Conservation (phyloP, 1,140 invertebrate genomes). For the Branchinecta lynchi region DNA sequence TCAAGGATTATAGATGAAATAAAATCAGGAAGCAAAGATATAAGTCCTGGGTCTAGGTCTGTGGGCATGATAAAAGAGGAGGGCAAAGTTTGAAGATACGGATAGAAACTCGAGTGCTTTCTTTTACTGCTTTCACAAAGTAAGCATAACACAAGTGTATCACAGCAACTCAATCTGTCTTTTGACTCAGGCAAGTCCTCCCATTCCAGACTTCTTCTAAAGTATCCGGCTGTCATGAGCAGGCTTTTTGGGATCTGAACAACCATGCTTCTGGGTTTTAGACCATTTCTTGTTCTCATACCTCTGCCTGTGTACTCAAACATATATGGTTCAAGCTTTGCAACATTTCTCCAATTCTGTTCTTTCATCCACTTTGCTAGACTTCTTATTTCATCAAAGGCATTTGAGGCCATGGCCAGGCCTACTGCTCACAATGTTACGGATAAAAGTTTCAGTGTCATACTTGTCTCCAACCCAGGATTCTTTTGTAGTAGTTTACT, state of each 20-base stretch:
- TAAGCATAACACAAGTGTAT: not conserved
- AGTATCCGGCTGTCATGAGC: not conserved
- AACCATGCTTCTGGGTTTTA: not conserved
- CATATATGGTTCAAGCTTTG: not conserved
- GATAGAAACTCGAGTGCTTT: not conserved
- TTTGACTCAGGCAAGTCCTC: not conserved
- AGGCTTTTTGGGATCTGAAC: not conserved
- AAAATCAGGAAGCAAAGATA: not conserved
- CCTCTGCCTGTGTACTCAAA: not conserved
- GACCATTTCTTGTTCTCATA: constrained; percentile 2
- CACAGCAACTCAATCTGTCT: not conserved
- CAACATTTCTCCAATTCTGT: not conserved
- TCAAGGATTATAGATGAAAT: not conserved
- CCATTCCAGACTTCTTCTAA: not conserved
- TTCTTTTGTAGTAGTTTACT: too few species aligned
- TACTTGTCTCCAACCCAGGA: too few species aligned
- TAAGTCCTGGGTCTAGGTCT: not conserved
- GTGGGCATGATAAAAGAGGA: not conserved
- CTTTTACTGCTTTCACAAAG: not conserved
- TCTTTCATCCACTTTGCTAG: not conserved
- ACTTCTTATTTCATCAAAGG: not conserved
- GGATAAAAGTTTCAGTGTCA: too few species aligned
- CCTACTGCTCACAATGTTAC: too few species aligned
- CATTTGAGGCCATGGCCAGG: too few species aligned
- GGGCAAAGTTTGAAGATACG: not conserved